These are phyloP conservation scores for Brachyptera putata DNA, from an alignment of 2,888 invertebrate genomes.

Conservation along the genomic window DNA sequence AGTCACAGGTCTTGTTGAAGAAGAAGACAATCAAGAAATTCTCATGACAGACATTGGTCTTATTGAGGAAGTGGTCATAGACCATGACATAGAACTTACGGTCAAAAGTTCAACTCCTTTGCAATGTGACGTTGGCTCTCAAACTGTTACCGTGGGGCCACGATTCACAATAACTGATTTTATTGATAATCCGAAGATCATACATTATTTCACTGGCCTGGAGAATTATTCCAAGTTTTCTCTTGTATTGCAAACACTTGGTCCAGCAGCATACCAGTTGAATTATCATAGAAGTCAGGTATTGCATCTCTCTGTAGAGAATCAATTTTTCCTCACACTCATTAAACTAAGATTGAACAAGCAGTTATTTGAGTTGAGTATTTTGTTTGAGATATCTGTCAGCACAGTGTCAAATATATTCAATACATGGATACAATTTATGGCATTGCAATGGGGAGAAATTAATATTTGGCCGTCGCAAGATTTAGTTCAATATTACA, in stretches of 20 bases:
- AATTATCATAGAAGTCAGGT: constrained; percentile 25
- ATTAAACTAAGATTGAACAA: constrained; percentile 31
- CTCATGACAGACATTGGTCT: not conserved
- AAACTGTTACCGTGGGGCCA: not conserved
- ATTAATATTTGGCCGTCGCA: constrained; percentile 32
- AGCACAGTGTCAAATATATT: constrained; percentile 32
- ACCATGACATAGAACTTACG: not conserved
- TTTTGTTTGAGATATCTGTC: constrained; percentile 29
- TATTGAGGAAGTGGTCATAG: not conserved
- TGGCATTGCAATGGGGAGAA: constrained; percentile 29
- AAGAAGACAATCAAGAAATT: not conserved
- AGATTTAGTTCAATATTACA: constrained; percentile 32
- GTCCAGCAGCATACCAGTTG: constrained; percentile 18
- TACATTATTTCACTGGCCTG: constrained; percentile 29
- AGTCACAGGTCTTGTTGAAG: not conserved
- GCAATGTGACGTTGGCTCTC: not conserved
- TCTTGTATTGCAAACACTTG: constrained; percentile 26
- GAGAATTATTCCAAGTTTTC: constrained; percentile 29
- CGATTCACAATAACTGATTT: not conserved
- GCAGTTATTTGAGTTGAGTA: constrained; percentile 27
- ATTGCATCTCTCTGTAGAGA: not conserved
- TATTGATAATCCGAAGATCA: not conserved
- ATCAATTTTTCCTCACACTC: constrained; percentile 30
- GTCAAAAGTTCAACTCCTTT: not conserved
- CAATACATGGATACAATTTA: constrained; percentile 32